phyloP scores from a whole-genome alignment of 2,797 vertebrate genomes.

The Sebastes diploproa region DNA sequence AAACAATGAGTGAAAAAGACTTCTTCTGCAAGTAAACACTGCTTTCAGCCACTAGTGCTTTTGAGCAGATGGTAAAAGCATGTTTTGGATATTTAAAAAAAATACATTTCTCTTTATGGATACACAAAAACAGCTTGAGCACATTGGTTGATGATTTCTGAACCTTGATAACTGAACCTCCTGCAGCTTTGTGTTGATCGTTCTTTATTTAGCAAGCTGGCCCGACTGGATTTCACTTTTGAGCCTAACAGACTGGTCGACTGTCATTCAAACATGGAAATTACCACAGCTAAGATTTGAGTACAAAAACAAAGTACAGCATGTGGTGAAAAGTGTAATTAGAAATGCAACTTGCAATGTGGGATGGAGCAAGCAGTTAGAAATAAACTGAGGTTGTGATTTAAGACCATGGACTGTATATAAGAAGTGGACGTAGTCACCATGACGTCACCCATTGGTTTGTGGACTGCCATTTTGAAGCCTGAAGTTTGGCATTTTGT shows the following conservation, averaged over 20 bases:
- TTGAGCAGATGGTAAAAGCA: constrained; percentile 7
- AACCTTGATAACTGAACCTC: constrained; percentile 10
- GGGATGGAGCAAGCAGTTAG: not conserved
- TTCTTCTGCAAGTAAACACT: not conserved
- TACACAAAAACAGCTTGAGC: constrained; percentile 27
- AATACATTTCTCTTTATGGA: constrained; percentile 3
- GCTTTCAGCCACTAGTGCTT: not conserved
- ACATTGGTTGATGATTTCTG: constrained; percentile 12
- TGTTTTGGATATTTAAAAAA: not conserved
- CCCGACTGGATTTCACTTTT: constrained; percentile 5
- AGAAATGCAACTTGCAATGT: not conserved
- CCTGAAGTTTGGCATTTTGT: too few species aligned
- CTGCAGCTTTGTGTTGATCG: constrained; percentile 1
- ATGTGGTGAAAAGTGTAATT: not conserved
- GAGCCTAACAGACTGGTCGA: not conserved
- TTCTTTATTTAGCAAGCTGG: constrained; percentile 14
- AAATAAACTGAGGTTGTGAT: not conserved
- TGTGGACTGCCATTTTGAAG: too few species aligned
- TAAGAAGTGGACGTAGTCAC: too few species aligned
- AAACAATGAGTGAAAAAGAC: not conserved
- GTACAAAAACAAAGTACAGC: not conserved
- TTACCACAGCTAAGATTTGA: not conserved
- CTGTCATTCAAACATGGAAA: constrained; percentile 24
- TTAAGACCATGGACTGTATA: too few species aligned
- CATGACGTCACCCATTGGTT: too few species aligned